Evolutionary conservation across 2,888 invertebrate genomes (phyloP).

Genomic region (Melieria picta): DNA sequence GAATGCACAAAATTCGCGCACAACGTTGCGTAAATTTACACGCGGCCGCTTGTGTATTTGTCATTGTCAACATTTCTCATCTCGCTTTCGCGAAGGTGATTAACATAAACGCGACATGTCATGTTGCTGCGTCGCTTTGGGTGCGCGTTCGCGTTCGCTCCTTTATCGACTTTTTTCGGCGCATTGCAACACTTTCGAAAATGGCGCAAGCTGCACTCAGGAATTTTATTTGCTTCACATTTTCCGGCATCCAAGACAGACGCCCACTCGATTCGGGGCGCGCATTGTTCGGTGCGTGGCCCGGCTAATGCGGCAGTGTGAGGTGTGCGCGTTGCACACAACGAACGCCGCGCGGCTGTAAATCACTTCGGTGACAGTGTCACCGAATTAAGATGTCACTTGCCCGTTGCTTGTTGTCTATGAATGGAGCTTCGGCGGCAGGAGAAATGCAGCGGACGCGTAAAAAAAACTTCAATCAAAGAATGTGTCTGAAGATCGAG

Average conservation of each 20-base stretch:
- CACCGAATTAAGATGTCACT: slow-evolving; percentile 24
- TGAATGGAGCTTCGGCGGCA: no score
- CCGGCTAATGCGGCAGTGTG: slow-evolving; percentile 1
- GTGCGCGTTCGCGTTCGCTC: slow-evolving; percentile 36
- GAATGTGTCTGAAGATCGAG: no score
- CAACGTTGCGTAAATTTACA: slow-evolving; percentile 43
- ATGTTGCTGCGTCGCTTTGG: slow-evolving; percentile 44
- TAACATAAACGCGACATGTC: slow-evolving; percentile 62
- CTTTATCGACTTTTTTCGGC: not conserved
- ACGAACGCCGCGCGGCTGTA: slow-evolving; percentile 17
- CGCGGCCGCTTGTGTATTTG: slow-evolving; percentile 61
- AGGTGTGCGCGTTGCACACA: slow-evolving; percentile 12
- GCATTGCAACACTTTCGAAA: not conserved
- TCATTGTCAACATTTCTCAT: slow-evolving; percentile 64
- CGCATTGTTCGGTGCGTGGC: slow-evolving; percentile 2
- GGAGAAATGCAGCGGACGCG: no score
- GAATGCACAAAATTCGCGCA: not conserved
- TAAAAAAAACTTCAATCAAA: no score
- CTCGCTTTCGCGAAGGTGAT: slow-evolving; percentile 64
- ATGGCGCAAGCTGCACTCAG: not conserved
- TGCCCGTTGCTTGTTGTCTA: not conserved
- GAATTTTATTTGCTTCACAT: slow-evolving; percentile 1
- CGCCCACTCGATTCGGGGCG: slow-evolving; percentile 15
- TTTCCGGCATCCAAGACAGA: slow-evolving; percentile 31
- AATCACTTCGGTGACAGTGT: slow-evolving; percentile 19